These are phyloP conservation scores for Panulirus ornatus DNA, from an alignment of 1,140 invertebrate species.

Conservation along the genomic window DNA sequence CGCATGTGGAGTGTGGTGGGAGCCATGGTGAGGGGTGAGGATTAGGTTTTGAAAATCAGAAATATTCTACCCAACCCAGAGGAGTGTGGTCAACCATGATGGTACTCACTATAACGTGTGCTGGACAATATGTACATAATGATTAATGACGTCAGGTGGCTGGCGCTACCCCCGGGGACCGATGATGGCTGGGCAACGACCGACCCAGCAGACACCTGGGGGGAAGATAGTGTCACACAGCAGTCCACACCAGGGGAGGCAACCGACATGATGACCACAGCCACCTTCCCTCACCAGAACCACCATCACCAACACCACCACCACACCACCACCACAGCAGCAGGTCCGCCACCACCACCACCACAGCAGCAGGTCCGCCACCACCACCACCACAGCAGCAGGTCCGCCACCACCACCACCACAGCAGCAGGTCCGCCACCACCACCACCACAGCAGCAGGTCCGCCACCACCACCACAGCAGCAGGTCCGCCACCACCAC, in stretches of 20 bases:
- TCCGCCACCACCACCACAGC: not conserved
- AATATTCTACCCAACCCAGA: no score
- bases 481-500: not conserved
- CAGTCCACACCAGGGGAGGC: not conserved
- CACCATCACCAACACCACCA: not conserved
- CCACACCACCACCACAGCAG: not conserved
- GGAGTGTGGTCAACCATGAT: no score
- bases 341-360: not conserved
- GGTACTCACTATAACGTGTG: no score
- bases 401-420: not conserved
- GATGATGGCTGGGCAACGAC: no score
- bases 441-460: not conserved
- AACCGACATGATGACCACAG: not conserved
- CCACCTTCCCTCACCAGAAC: not conserved
- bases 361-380: not conserved
- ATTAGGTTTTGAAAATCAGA: no score
- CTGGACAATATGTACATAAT: no score
- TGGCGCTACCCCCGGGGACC: not conserved
- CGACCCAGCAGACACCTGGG: not conserved
- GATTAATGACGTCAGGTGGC: no score
- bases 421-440: not conserved
- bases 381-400: not conserved
- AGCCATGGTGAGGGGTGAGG: no score
- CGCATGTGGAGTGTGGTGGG: no score
- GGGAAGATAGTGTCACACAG: not conserved